Conservation (phyloP, 2,797 vertebrate species). For the Apodemus agrarius region DNA sequence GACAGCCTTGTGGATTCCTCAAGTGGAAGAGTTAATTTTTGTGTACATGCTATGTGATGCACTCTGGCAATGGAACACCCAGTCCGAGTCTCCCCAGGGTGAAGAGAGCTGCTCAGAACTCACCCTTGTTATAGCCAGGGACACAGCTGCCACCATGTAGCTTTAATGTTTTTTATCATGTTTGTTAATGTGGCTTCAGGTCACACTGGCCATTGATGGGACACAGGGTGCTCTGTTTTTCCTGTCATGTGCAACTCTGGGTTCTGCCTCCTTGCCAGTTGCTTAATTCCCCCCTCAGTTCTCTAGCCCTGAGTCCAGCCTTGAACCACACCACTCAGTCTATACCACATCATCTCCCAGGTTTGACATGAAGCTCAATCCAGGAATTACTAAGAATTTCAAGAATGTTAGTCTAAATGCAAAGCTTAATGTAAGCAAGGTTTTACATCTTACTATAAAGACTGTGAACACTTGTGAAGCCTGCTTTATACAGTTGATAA, state of each 20-base stretch:
- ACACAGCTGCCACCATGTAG: neutral
- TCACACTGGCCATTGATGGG: neutral
- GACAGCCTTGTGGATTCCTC: neutral
- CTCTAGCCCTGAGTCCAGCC: neutral
- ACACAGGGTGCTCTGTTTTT: neutral
- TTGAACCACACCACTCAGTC: neutral
- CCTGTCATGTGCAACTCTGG: neutral
- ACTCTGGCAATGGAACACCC: neutral
- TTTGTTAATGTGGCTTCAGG: neutral
- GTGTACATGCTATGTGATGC: accelerated
- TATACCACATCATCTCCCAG: neutral
- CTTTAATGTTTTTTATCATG: neutral
- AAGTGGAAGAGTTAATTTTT: neutral
- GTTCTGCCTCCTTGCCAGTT: neutral
- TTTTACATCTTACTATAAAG: neutral
- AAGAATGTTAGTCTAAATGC: neutral
- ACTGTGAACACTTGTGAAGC: neutral
- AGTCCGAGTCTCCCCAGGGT: neutral
- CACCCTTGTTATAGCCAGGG: neutral
- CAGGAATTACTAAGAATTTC: neutral
- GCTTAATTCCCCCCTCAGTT: no score
- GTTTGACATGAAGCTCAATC: neutral
- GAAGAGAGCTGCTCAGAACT: neutral
- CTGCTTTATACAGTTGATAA: neutral
- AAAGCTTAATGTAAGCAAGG: neutral